Evolutionary conservation across 23 tunicate genomes (phyloP).

Genomic region (Oikopleura vanhoeffeni): DNA sequence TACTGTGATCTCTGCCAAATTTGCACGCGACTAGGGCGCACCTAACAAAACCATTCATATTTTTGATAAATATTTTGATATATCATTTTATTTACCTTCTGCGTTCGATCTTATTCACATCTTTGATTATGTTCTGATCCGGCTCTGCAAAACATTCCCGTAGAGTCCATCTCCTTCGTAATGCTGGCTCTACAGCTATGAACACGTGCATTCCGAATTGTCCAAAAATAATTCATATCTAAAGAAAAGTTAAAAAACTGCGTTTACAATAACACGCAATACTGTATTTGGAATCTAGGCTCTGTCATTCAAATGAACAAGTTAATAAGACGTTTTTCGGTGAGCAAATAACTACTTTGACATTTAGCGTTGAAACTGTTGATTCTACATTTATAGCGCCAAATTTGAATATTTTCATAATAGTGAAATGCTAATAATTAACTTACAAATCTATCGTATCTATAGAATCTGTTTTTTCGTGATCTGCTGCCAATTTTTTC

Average conservation of each 20-base stretch:
- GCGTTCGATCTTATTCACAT: constrained; percentile 11
- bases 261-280: too few species aligned
- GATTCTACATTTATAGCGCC: too few species aligned
- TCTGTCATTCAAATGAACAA: background rate
- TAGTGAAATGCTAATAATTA: background rate
- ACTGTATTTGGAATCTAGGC: background rate
- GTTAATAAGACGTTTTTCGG: background rate
- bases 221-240: constrained; percentile 52
- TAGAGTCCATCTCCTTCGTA: constrained; percentile 39
- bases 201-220: constrained; percentile 65
- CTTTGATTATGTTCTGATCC: background rate
- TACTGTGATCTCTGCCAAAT: too few species aligned
- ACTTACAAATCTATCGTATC: constrained; percentile 22
- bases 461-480: constrained; percentile 15
- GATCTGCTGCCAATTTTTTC: constrained; percentile 31
- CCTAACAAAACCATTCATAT: too few species aligned
- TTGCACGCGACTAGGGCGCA: too few species aligned
- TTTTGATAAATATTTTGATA: too few species aligned
- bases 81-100: background rate
- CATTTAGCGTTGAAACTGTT: too few species aligned
- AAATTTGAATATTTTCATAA: too few species aligned
- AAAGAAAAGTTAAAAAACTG: background rate
- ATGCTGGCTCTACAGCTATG: constrained; percentile 76
- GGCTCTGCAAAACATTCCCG: background rate
- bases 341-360: too few species aligned